Evolutionary conservation across 2,888 invertebrate species (phyloP), one percentile per base, ranked within the genome.

Genomic region (Aleiodes testaceus): DNA sequence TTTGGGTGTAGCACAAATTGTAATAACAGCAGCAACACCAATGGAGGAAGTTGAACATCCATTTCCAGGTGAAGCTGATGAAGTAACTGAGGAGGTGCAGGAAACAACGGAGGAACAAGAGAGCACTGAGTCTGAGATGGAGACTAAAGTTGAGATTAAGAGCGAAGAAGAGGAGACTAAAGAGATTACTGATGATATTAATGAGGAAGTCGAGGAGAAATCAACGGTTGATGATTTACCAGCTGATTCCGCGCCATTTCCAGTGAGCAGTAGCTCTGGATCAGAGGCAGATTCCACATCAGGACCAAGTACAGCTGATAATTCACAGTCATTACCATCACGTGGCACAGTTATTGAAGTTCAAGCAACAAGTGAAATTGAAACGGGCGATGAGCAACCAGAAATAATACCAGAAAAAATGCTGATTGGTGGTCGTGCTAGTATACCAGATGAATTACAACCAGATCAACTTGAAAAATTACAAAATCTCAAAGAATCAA

Each of bases 11-110:
- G 95, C 95, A 66, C 94, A 95, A 88, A 97, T 97, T 80, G 95
- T 96, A 72, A 96, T 97, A 87, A 97, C 97, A 59, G 96, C 96
- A 68, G 97, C 97, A 76, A 97, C 97, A 52, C 97, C 97, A 53
- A 95, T 95, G 94, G 97, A 97, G 88, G 95, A 95, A 84, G 91
- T 94, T 49, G 95, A 95, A 79, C 93, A 92, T 84, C 91, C 92
- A 44, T 95, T 95, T 88, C 95, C 95, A 12, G 92, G 93, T 3
- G 84, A 89, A 7, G 92, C 93, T 4, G 84, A 89, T 5, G 75
- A 83, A 2, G 9, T 36, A 14, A 18, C 36, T 2, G 59, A 59
- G 14, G 59, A 59, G 36, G 78, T 78, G 42, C 78, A 79, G 12
- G 78, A 79, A 1, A 73, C 75, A 26, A 74, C 63, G 1, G 78